Base-by-base conservation (phyloP, 2,797 vertebrate genomes). In the Rhynchonycteris naso region DNA sequence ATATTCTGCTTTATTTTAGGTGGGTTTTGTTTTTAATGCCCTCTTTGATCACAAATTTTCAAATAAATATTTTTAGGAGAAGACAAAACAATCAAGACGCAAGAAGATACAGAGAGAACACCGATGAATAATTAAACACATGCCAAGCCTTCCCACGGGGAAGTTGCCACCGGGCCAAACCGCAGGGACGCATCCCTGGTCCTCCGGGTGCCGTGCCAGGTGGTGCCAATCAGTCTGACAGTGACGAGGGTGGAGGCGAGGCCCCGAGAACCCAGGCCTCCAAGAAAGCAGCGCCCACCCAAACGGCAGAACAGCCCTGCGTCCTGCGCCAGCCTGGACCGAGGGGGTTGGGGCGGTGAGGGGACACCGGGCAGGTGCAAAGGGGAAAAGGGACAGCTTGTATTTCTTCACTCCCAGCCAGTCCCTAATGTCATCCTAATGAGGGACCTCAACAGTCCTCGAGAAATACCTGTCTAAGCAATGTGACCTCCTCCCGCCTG, bases 31-130 rank as follows among this genome's bases (percentile, higher is more conserved):
- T 59, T 65, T 18, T 47, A 18, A 97, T 96, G 89, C 94, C 97
- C 97, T 94, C 97, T 98, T 98, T 98, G 98, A 98, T 98, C 97
- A 98, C 94, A 96, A 98, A 97, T 98, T 98, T 98, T 98, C 97
- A 98, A 97, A 98, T 98, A 98, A 98, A 98, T 97, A 98, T 98
- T 98, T 98, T 98, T 98, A 98, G 97, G 97, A 96, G 96, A 97
- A 98, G 95, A 98, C 93, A 97, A 98, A 98, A 97, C 98, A 98
- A 93, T 96, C 96, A 95, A 97, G 97, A 96, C 97, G 94, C 87
- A 69, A 96, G 81, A 95, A 97, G 97, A 96, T 94, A 96, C 93
- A 96, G 95, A 94, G 94, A 97, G 93, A 93, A 87, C 90, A 95
- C 74, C 97, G 54, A 97, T 97, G 98, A 98, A 97, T 98, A 98